These are phyloP conservation scores for Folsomia candida DNA, from an alignment of 2,888 invertebrate genomes.

Conservation along the genomic window DNA sequence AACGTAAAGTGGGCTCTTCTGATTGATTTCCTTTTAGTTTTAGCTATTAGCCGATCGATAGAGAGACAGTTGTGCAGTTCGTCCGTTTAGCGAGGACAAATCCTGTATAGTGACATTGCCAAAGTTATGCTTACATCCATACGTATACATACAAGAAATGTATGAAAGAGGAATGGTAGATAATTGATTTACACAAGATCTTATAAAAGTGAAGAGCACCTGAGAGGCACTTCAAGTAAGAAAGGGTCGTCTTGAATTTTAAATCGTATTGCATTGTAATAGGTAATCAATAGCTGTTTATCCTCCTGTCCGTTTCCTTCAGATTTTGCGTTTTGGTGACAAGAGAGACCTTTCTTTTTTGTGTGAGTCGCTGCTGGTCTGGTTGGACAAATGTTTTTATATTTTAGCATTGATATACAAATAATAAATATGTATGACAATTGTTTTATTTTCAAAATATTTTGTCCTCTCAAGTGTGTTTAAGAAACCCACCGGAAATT, in stretches of 20 bases:
- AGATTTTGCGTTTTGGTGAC: background rate
- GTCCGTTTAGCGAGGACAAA: too few relatives aligned
- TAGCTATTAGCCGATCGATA: too few relatives aligned
- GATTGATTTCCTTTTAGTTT: background rate
- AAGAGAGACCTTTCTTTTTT: too few relatives aligned
- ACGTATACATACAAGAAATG: too few relatives aligned
- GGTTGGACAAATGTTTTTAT: too few relatives aligned
- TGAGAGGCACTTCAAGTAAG: background rate
- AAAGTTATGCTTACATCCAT: too few relatives aligned
- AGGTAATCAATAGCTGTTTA: background rate
- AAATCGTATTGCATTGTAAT: background rate
- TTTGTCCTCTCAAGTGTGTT: background rate
- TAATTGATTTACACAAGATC: slow-evolving; percentile 1
- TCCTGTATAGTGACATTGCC: too few relatives aligned
- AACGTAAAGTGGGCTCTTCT: background rate
- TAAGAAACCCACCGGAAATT: background rate
- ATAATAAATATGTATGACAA: background rate
- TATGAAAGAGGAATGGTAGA: too few relatives aligned
- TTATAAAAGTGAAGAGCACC: background rate
- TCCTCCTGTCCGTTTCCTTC: background rate
- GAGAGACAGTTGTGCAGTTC: too few relatives aligned
- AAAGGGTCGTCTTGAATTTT: background rate
- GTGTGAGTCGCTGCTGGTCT: too few relatives aligned
- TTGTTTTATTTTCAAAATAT: background rate
- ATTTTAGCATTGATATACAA: background rate